phyloP scores from a whole-genome alignment of 1,140 invertebrate species.

The Drosophila sp. region DNA sequence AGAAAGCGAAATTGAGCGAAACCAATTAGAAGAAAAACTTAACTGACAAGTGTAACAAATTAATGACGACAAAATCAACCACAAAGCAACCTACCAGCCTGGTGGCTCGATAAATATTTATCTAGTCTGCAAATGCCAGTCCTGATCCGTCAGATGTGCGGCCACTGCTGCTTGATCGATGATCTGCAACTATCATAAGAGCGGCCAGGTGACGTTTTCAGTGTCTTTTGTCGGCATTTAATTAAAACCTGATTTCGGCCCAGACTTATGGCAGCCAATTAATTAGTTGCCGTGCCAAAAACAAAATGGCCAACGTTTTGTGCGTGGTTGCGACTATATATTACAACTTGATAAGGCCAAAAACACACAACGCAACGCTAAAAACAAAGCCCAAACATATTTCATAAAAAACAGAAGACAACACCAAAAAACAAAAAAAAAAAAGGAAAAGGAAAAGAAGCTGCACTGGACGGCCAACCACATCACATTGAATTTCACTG shows the following conservation, averaged over 20 bases:
- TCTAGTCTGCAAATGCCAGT: slow-evolving; percentile 33
- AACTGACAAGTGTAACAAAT: slow-evolving; percentile 55
- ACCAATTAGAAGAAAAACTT: slow-evolving; percentile 40
- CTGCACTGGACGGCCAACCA: background rate
- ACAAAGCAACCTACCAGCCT: no score
- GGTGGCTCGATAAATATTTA: slow-evolving; percentile 65
- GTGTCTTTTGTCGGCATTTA: slow-evolving; percentile 50
- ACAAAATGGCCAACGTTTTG: slow-evolving; percentile 45
- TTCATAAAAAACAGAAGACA: slow-evolving; percentile 29
- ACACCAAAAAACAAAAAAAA: slow-evolving; percentile 14
- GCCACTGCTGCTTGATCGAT: slow-evolving; percentile 25
- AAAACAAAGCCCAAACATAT: background rate
- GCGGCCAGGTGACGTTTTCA: slow-evolving; percentile 36
- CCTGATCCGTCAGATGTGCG: slow-evolving; percentile 3
- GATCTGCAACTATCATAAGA: slow-evolving; percentile 43
- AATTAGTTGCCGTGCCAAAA: slow-evolving; percentile 62
- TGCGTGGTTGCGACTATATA: slow-evolving; percentile 44
- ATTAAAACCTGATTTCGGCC: slow-evolving; percentile 32
- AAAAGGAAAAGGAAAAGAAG: slow-evolving; percentile 35
- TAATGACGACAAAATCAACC: slow-evolving; percentile 37
- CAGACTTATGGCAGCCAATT: slow-evolving; percentile 55
- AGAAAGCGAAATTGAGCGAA: slow-evolving; percentile 50
- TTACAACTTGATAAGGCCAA: slow-evolving; percentile 65
- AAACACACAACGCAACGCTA: slow-evolving; percentile 20
- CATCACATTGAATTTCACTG: slow-evolving; percentile 68